Evolutionary conservation across 2,113 vertebrate species (phyloP).

Genomic region (Notarius quadriscutis): DNA sequence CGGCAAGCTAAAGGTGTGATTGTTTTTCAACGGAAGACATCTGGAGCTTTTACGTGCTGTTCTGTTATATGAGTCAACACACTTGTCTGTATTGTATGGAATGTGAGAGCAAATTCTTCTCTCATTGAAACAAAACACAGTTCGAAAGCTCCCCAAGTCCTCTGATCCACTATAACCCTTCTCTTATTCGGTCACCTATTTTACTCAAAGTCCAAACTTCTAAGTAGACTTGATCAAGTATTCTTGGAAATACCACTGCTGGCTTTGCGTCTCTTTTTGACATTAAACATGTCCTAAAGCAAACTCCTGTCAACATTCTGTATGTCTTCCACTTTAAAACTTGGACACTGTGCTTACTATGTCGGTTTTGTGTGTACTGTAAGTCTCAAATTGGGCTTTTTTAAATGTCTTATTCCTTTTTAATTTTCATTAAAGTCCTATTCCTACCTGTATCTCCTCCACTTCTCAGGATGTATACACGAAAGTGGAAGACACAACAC

Average conservation of each 20-base stretch:
- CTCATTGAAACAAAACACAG: slow-evolving; percentile 29
- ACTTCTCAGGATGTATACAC: not conserved
- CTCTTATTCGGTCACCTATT: not conserved
- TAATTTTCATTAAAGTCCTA: not conserved
- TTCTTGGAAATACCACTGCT: not conserved
- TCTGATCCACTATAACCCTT: not conserved
- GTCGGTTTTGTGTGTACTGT: not conserved
- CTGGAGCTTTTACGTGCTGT: slow-evolving; percentile 35
- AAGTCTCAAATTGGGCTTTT: not conserved
- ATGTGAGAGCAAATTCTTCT: slow-evolving; percentile 25
- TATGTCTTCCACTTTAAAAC: slow-evolving; percentile 25
- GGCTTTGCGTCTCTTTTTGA: not conserved
- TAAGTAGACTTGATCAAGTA: not conserved
- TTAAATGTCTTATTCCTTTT: slow-evolving; percentile 29
- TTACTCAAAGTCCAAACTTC: not conserved
- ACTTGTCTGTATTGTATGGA: slow-evolving; percentile 24
- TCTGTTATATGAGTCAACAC: slow-evolving; percentile 28
- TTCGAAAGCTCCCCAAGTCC: not conserved
- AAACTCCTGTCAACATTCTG: not conserved
- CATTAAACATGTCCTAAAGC: not conserved
- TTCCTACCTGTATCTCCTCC: not conserved
- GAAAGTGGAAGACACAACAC: not conserved
- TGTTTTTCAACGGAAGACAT: slow-evolving; percentile 36
- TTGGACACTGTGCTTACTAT: not conserved
- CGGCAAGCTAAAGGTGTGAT: slow-evolving; percentile 38